Conservation (phyloP, 2,888 invertebrate genomes). For the Sisyra nigra region DNA sequence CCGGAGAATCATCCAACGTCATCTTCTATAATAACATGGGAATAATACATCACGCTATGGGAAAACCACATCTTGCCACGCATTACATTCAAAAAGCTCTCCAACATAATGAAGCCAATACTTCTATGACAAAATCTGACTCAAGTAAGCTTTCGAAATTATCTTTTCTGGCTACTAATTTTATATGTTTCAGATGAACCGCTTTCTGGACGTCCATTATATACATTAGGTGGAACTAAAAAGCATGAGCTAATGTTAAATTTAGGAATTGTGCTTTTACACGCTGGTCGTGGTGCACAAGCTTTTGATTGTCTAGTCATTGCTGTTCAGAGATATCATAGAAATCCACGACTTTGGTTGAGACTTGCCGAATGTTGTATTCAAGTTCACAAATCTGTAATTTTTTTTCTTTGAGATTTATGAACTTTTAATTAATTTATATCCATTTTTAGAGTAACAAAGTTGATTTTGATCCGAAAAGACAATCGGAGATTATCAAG, state of each 20-base stretch:
- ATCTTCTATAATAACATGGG: conserved; percentile 71
- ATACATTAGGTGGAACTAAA: conserved; percentile 40
- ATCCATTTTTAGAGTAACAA: conserved; percentile 43
- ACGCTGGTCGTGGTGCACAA: conserved; percentile 61
- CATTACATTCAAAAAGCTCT: conserved; percentile 67
- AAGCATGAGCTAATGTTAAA: conserved; percentile 60
- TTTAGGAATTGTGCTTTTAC: conserved; percentile 67
- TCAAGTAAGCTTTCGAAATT: conserved; percentile 15
- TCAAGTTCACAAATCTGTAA: conserved; percentile 34
- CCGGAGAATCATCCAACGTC: conserved; percentile 42
- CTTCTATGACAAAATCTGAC: conserved; percentile 25
- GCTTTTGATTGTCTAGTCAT: conserved; percentile 87
- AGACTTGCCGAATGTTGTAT: conserved; percentile 89
- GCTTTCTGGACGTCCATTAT: conserved; percentile 32
- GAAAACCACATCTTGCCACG: conserved; percentile 63
- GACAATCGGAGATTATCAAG: conserved; percentile 40
- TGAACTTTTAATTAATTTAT: conserved; percentile 5
- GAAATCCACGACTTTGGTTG: conserved; percentile 82
- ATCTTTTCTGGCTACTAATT: neutral
- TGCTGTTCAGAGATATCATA: conserved; percentile 69
- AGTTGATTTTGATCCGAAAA: conserved; percentile 38
- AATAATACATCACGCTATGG: conserved; percentile 62
- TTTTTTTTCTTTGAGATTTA: conserved; percentile 8
- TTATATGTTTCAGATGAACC: conserved; percentile 6
- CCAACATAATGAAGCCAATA: conserved; percentile 44